Base-by-base conservation (phyloP, 2,113 vertebrate genomes). In the Lethenteron reissneri region DNA sequence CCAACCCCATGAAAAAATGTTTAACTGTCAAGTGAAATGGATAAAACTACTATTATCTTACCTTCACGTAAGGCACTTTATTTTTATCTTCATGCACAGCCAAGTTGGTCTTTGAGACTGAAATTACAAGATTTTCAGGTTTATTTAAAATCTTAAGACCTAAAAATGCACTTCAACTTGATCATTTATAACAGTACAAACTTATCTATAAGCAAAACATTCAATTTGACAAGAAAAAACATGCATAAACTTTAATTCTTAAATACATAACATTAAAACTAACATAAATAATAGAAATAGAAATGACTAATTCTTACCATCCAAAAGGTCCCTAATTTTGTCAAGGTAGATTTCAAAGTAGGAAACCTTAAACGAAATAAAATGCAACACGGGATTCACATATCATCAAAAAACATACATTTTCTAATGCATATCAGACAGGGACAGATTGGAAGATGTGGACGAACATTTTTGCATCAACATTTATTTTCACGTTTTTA, bases 81-180 rank as follows among this genome's bases (percentile, higher is more conserved):
- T 89, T 88, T 78, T 87, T 89, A 77, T 89, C 86, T 80, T 89
- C 87, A 69, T 89, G 87, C 58, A 89, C 87, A 25, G 85, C 83
- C 2, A 89, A 78, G 75, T 88, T 89, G 62, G 83, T 88, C 81
- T 89, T 89, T 59, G 87, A 88, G 70, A 89, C 87, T 89, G 73
- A 41, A 41, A 41, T 41, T 6, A 41, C 41, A 41, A 41, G 41
- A 41, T 41, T 41, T 41, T 41, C 41, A 41, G 41, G 41, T 41
- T 41, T 41, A 41, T 41, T 41, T 41, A 41, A 41, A 41, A 41
- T 41, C 5, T 41, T 41, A 41, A 41, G 41, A 41, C 5, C 41
- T 41, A 41, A 41, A 41, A 41, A 41, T 41, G 7, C 41, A 41
- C 41, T 41, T 41, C 41, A 41, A 41, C 6, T 41, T 41, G 41